Evolutionary conservation across 2,797 vertebrate genomes (phyloP), one percentile per base, ranked within the genome.

Genomic region (Gouania willdenowi): DNA sequence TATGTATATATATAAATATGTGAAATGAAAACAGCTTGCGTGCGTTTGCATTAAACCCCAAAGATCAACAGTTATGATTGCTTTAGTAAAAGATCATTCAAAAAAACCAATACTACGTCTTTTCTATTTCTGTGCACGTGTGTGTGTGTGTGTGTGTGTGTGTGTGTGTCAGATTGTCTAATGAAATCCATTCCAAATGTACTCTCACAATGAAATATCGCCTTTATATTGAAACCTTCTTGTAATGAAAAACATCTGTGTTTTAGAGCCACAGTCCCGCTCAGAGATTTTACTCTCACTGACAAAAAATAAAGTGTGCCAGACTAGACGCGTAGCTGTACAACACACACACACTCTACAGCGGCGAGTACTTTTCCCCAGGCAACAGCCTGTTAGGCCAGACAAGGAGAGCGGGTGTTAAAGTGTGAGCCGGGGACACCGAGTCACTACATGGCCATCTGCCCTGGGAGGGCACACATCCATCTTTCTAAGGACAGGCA

Each of bases 361-460:
- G 52, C 27, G 59, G 58, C 32, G 23, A 35, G 57, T 28, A 47
- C 44, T 57, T 68, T 61, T 80, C 72, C 75, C 62, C 51, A 71
- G 69, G 81, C 77, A 74, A 69, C 54, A 65, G 69, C 70, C 79
- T 68, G 40, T 79, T 82, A 85, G 73, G 55, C 69, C 71, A 80
- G 79, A 80, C 79, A 78, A 80, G 73, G 58, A 42, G 72, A 52
- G 64, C 24, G 68, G 65, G 75, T 83, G 75, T 75, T 81, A 80
- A 80, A 84, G 68, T 76, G 71, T 69, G 77, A 81, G 72, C 50
- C 19, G 43, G 77, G 66, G 77, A 80, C 79, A 87, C 52, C 29
- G 38, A 69, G 67, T 60, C 87, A 72, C 83, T 87, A 81, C 75
- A 66, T 48, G 64, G 74, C 78, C 85, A 87, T 86, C 85, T 87